These are phyloP conservation scores for Amblyornis subalaris DNA, from an alignment of 2,113 vertebrate genomes.

Conservation along the genomic window DNA sequence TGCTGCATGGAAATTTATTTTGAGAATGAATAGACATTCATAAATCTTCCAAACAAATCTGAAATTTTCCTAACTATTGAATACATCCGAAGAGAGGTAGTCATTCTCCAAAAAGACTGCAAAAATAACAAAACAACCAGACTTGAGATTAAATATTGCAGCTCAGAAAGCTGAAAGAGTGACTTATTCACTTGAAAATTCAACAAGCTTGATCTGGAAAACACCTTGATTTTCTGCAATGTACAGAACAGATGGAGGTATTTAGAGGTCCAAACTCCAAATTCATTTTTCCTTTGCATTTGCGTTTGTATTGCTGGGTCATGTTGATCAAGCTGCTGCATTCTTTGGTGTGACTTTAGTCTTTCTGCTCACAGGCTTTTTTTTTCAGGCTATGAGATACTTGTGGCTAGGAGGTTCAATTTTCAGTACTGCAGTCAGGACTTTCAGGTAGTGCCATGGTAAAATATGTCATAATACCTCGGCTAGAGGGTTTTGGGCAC, in stretches of 20 bases:
- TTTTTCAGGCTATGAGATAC: background rate
- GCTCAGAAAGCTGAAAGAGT: background rate
- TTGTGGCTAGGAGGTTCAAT: background rate
- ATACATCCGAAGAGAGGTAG: background rate
- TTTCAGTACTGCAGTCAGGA: background rate
- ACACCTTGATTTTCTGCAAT: background rate
- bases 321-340: fast-evolving
- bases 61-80: background rate
- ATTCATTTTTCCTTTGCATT: background rate
- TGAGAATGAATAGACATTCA: background rate
- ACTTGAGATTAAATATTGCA: background rate
- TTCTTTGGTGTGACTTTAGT: background rate
- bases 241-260: background rate
- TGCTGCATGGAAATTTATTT: background rate
- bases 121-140: background rate
- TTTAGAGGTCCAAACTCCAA: background rate
- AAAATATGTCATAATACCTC: background rate
- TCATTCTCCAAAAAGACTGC: background rate
- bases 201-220: background rate
- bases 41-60: background rate
- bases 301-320: background rate
- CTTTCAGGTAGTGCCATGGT: background rate
- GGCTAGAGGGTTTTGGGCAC: background rate
- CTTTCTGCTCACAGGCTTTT: background rate
- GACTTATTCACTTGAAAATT: background rate